These are phyloP conservation scores for Bujurquina vittata DNA, from an alignment of 2,113 vertebrate species.

Conservation along the genomic window DNA sequence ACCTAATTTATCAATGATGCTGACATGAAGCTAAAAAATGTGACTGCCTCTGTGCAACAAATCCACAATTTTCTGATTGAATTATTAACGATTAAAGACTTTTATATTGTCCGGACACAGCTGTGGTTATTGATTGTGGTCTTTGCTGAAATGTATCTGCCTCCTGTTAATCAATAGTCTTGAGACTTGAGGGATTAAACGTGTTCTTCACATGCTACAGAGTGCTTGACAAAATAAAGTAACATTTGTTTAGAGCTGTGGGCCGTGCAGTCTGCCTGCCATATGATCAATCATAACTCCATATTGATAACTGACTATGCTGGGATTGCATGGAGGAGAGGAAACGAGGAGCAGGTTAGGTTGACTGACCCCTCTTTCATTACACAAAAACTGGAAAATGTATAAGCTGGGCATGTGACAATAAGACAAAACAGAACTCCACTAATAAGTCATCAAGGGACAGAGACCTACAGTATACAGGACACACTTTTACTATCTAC, in stretches of 20 bases:
- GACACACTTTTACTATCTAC: background rate
- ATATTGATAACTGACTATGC: slow-evolving; percentile 43
- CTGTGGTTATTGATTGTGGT: slow-evolving; percentile 58
- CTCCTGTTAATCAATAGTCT: slow-evolving; percentile 33
- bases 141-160: slow-evolving; percentile 31
- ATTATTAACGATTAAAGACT: slow-evolving; percentile 65
- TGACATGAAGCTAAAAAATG: background rate
- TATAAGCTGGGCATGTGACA: background rate
- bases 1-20: slow-evolving; percentile 8
- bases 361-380: background rate
- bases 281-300: slow-evolving; percentile 37
- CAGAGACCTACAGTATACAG: background rate
- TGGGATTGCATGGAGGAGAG: slow-evolving; percentile 11
- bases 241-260: background rate
- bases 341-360: background rate
- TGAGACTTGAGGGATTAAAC: slow-evolving; percentile 13
- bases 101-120: slow-evolving; percentile 46
- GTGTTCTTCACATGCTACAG: background rate
- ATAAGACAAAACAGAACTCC: background rate
- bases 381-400: background rate
- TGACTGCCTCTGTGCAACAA: slow-evolving; percentile 4
- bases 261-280: slow-evolving; percentile 19
- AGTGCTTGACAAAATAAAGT: slow-evolving; percentile 29
- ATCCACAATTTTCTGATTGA: slow-evolving; percentile 20
- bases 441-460: slow-evolving; percentile 34